Conservation (phyloP, 2,113 vertebrate genomes). For the Oncorhynchus tshawytscha region DNA sequence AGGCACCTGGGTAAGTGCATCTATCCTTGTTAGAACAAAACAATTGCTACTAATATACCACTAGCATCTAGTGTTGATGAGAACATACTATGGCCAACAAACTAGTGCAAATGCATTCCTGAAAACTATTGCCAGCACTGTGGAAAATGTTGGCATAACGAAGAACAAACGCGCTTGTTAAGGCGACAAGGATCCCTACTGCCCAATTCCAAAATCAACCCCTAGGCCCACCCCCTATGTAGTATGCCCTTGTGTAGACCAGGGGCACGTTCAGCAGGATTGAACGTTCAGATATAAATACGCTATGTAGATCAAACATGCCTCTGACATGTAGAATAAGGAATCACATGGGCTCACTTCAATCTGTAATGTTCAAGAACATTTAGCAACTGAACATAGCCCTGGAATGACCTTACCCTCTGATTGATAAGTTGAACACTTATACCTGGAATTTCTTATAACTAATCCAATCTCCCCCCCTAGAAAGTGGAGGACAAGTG, state of each 20-base stretch:
- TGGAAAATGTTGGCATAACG: neutral
- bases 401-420: too few species aligned
- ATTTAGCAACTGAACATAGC: too few species aligned
- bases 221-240: too few species aligned
- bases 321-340: too few species aligned
- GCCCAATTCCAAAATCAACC: too few species aligned
- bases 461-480: neutral
- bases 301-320: too few species aligned
- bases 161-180: neutral
- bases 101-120: neutral
- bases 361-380: too few species aligned
- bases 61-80: neutral
- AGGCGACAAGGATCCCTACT: too few species aligned
- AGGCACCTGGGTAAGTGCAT: neutral
- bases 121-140: neutral
- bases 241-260: too few species aligned
- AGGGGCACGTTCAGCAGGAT: too few species aligned
- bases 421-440: neutral
- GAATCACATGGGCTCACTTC: too few species aligned
- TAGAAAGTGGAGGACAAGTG: conserved; percentile 67
- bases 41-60: neutral
- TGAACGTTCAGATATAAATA: too few species aligned
- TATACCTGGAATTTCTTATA: neutral
- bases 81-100: neutral
- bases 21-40: neutral